These are phyloP conservation scores for Myotis lucifugus DNA, from an alignment of 2,113 vertebrate genomes.

Conservation along the genomic window DNA sequence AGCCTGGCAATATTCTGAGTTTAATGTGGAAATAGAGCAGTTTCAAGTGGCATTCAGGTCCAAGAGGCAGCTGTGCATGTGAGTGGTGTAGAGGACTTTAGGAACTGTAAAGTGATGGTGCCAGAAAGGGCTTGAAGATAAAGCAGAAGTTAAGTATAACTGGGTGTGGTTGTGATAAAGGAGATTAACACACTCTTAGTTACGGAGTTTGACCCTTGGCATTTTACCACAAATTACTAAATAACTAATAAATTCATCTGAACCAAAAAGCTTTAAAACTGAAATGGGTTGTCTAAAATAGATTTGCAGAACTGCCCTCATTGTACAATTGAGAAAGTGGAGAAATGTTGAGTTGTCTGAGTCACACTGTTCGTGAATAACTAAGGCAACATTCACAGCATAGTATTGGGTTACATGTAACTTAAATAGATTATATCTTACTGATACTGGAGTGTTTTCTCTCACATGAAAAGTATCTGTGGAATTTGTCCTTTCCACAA, in stretches of 20 bases:
- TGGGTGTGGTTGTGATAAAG: neutral
- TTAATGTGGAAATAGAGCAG: neutral
- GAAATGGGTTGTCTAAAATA: neutral
- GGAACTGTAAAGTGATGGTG: neutral
- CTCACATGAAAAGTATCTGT: neutral
- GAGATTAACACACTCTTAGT: neutral
- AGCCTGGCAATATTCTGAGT: neutral
- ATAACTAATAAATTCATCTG: neutral
- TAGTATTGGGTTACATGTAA: neutral
- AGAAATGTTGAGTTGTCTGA: neutral
- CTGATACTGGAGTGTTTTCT: neutral
- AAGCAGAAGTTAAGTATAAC: neutral
- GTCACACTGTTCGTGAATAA: neutral
- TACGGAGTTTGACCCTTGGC: slow-evolving; percentile 24
- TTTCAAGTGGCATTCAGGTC: neutral
- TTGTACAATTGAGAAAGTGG: slow-evolving; percentile 15
- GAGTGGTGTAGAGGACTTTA: neutral
- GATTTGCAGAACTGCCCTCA: neutral
- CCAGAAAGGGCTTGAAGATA: neutral
- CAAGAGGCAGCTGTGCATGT: neutral
- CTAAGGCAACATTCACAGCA: neutral
- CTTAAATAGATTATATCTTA: neutral
- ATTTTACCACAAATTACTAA: slow-evolving; percentile 13
- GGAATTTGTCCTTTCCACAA: slow-evolving; percentile 36
- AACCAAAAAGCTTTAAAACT: slow-evolving; percentile 58